Evolutionary conservation across 2,888 invertebrate genomes (phyloP), one percentile per base, ranked within the genome.

Genomic region (Synanthedon formicaeformis): DNA sequence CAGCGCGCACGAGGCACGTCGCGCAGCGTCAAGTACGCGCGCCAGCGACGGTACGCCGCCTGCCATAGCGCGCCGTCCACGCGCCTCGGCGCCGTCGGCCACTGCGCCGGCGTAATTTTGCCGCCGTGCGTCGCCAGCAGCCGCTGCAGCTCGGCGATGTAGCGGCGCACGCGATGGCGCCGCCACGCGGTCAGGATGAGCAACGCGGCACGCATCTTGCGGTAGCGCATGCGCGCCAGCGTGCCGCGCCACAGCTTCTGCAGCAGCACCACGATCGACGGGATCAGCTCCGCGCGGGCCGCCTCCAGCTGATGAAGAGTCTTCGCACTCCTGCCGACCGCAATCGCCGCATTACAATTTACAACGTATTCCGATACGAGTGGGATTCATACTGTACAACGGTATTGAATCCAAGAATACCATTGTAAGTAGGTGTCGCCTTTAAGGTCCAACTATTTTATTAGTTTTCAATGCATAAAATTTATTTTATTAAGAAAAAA

Each of bases 161-260:
- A 88, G 58, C 79, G 81, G 0, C 86, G 80, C 63, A 69, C 71
- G 58, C 77, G 75, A 72, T 85, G 84, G 4, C 83, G 86, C 60
- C 88, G 89, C 88, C 96, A 99, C 8, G 93, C 91, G 53, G 91
- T 89, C 81, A 94, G 93, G 66, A 99, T 98, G 55, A 88, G 78
- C 60, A 94, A 81, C 0, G 96, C 94, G 0, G 99, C 98, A 76
- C 92, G 91, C 91, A 98, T 93, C 78, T 92, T 92, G 75, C 92
- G 92, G 79, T 94, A 97, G 51, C 92, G 90, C 69, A 90, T 90
- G 18, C 99, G 88, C 10, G 94, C 95, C 23, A 94, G 69, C 56
- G 90, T 81, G 23, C 96, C 99, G 63, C 98, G 90, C 92, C 97
- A 97, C 79, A 96, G 94, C 87, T 98, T 99, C 88, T 99, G 99